A percentile compares a stretch with the other conserved stretches of the same genome.
Conservation (phyloP, 2,888 invertebrate genomes). For the Lingula anatina region DNA sequence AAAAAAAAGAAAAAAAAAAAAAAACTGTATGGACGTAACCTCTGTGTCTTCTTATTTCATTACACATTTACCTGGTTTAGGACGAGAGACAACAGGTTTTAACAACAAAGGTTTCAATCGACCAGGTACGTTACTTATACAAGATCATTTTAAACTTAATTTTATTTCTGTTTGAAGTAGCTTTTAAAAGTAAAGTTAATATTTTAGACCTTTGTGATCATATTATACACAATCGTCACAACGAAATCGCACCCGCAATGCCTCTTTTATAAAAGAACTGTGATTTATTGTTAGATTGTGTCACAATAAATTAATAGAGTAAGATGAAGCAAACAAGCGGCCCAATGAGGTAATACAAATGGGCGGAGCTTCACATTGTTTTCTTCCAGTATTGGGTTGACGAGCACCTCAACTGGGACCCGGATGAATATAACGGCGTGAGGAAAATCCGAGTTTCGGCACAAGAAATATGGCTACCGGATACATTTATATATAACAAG, state of each 20-base stretch:
- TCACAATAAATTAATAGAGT: no score
- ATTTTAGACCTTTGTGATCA: neutral
- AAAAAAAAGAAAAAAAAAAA: no score
- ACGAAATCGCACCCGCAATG: neutral
- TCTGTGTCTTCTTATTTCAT: no score
- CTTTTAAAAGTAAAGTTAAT: neutral
- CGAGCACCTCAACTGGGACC: conserved; percentile 68
- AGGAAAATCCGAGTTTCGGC: conserved; percentile 62
- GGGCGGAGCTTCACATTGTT: no score
- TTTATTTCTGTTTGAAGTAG: neutral
- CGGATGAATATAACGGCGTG: conserved; percentile 64
- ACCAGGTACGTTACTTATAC: conserved; percentile 50
- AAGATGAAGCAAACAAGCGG: no score
- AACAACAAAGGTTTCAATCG: conserved; percentile 57
- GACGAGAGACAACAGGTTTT: conserved; percentile 58
- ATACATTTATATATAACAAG: conserved; percentile 72
- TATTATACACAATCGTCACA: neutral
- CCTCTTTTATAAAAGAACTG: no score
- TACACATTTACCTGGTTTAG: conserved; percentile 35
- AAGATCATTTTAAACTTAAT: neutral
- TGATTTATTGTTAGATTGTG: no score
- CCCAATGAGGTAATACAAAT: no score
- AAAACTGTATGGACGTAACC: no score
- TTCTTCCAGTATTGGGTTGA: conserved; percentile 62
- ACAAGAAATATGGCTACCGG: conserved; percentile 70